phyloP scores from a whole-genome alignment of 2,797 vertebrate species.

The Leptatherina wallacei region DNA sequence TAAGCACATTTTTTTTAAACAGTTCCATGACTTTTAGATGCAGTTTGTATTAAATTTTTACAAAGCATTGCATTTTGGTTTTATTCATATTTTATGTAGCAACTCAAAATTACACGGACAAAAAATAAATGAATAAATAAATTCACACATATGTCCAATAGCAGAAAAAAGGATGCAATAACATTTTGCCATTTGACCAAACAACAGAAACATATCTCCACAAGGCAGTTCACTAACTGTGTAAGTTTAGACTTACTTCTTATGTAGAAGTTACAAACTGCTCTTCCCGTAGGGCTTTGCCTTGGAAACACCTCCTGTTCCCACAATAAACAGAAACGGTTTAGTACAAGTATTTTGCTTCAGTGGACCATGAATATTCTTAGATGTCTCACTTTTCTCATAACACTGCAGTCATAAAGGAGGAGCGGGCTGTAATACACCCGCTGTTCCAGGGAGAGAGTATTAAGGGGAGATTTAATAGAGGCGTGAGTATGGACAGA shows the following conservation, averaged over 20 bases:
- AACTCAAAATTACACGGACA: too few species aligned
- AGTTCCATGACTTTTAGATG: too few species aligned
- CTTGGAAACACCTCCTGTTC: constrained; percentile 23
- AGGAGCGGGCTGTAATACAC: constrained; percentile 71
- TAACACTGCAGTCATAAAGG: constrained; percentile 75
- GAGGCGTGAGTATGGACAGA: constrained; percentile 81
- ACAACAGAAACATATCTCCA: not conserved
- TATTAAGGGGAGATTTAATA: constrained; percentile 87
- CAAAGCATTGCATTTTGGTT: too few species aligned
- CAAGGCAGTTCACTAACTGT: not conserved
- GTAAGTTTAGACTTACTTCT: not conserved
- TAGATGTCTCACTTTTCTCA: constrained; percentile 76
- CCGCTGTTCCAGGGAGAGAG: constrained; percentile 78
- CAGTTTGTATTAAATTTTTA: too few species aligned
- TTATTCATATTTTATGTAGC: too few species aligned
- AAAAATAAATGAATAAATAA: too few species aligned
- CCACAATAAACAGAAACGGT: constrained; percentile 50
- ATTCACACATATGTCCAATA: too few species aligned
- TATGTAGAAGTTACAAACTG: not conserved
- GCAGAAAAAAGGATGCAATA: too few species aligned
- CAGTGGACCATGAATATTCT: constrained; percentile 73
- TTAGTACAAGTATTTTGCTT: constrained; percentile 61
- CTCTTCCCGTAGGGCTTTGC: not conserved
- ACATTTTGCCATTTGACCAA: too few species aligned
- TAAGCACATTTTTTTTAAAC: too few species aligned